phyloP scores from a whole-genome alignment of 2,113 vertebrate species.

The Picathartes gymnocephalus region DNA sequence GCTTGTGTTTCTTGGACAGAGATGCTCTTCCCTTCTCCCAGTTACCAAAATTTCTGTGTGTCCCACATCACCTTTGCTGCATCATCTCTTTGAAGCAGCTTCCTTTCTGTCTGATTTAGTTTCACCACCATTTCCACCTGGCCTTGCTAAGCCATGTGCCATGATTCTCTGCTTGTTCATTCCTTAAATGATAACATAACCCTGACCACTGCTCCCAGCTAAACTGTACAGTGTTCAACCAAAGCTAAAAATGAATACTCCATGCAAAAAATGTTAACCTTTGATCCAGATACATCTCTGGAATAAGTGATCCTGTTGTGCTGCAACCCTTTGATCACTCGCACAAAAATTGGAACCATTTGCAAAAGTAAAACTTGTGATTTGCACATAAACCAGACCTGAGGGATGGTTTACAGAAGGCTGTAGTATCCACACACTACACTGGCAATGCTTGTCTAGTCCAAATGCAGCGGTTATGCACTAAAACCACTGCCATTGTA shows the following conservation, averaged over 20 bases:
- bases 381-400: constrained; percentile 47
- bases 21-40: not conserved
- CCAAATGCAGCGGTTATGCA: accelerated
- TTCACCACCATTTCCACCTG: not conserved
- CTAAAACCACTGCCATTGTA: not conserved
- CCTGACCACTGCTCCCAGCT: not conserved
- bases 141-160: not conserved
- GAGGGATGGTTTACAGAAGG: not conserved
- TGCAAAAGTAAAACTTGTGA: constrained; percentile 32
- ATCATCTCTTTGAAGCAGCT: not conserved
- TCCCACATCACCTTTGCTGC: not conserved
- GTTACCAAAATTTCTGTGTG: not conserved
- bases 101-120: not conserved
- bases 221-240: not conserved
- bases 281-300: constrained; percentile 55
- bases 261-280: constrained; percentile 58
- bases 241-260: constrained; percentile 47
- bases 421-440: not conserved
- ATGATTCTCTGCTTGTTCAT: not conserved
- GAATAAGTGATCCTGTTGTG: constrained; percentile 41
- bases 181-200: not conserved
- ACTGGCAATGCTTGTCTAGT: not conserved
- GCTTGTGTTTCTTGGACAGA: not conserved
- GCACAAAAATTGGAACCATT: constrained; percentile 63
- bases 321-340: constrained; percentile 55